Conservation (phyloP, 2,113 vertebrate species). For the Boleophthalmus pectinirostris region DNA sequence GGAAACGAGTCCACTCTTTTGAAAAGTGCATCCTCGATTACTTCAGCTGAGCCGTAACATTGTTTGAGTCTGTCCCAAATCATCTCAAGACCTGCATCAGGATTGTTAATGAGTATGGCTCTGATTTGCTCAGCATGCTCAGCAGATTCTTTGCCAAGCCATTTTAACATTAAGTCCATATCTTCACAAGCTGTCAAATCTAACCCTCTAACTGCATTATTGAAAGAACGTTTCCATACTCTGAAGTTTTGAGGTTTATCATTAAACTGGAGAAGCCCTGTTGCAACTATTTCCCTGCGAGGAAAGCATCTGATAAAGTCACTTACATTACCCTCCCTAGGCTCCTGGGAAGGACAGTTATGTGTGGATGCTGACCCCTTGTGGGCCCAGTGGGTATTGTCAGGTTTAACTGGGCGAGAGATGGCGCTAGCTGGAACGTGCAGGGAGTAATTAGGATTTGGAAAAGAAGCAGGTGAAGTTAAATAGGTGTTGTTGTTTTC, state of each 20-base stretch:
- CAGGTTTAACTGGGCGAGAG: no score
- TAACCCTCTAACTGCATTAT: not conserved
- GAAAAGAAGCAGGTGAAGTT: not conserved
- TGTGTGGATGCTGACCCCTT: not conserved
- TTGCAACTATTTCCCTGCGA: constrained; percentile 9
- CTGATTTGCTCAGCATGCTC: constrained; percentile 36
- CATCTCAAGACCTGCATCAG: constrained; percentile 20
- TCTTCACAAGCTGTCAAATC: constrained; percentile 24
- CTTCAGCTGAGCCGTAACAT: constrained; percentile 24
- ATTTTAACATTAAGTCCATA: constrained; percentile 33
- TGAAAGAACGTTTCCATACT: constrained; percentile 42
- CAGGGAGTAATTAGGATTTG: no score
- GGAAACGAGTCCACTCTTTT: not conserved
- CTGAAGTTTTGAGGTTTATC: constrained; percentile 28
- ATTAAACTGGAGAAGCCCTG: constrained; percentile 16
- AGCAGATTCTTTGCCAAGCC: constrained; percentile 28
- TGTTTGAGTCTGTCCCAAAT: constrained; percentile 31
- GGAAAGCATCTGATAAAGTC: constrained; percentile 41
- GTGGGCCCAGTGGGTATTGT: not conserved
- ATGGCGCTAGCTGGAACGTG: no score
- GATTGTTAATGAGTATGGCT: constrained; percentile 33
- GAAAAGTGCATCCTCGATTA: constrained; percentile 27
- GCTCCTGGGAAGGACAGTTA: not conserved
- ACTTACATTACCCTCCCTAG: not conserved
- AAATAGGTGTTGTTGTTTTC: not conserved